Conservation (phyloP, 2,888 invertebrate genomes). For the Plagiodera versicolora region DNA sequence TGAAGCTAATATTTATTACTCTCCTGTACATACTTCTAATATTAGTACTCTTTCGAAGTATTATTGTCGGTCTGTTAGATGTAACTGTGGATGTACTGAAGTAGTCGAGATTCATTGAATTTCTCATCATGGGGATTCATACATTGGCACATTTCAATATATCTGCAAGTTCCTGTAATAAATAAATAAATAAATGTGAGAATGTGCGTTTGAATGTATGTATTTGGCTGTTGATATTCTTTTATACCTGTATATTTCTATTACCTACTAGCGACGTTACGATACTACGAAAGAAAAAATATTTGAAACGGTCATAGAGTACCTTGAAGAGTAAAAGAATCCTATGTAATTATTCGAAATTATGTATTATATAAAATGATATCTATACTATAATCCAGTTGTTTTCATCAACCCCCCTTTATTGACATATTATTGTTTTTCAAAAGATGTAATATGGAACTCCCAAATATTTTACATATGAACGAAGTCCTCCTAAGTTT, state of each 20-base stretch:
- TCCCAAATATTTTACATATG: no score
- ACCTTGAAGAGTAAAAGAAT: conserved; percentile 33
- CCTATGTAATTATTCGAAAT: conserved; percentile 41
- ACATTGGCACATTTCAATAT: conserved; percentile 38
- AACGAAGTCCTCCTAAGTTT: no score
- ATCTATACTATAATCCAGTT: conserved; percentile 18
- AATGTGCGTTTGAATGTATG: conserved; percentile 25
- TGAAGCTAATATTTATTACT: conserved; percentile 42
- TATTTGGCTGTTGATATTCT: conserved; percentile 38
- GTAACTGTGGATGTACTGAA: conserved; percentile 30
- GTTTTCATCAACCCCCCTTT: no score
- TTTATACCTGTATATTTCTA: conserved; percentile 43
- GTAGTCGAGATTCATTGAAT: conserved; percentile 15
- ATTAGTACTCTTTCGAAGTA: conserved; percentile 31
- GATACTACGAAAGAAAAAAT: conserved; percentile 4
- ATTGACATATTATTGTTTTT: no score
- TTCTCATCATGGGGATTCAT: no score
- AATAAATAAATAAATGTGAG: conserved; percentile 10
- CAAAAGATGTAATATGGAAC: no score
- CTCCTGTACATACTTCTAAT: conserved; percentile 39
- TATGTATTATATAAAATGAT: conserved; percentile 34
- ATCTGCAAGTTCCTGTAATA: conserved; percentile 32
- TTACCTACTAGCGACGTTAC: conserved; percentile 22
- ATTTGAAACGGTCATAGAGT: conserved; percentile 15
- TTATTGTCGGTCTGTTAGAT: conserved; percentile 25